phyloP scores from a whole-genome alignment of 2,113 vertebrate genomes.

The Poecile atricapillus region DNA sequence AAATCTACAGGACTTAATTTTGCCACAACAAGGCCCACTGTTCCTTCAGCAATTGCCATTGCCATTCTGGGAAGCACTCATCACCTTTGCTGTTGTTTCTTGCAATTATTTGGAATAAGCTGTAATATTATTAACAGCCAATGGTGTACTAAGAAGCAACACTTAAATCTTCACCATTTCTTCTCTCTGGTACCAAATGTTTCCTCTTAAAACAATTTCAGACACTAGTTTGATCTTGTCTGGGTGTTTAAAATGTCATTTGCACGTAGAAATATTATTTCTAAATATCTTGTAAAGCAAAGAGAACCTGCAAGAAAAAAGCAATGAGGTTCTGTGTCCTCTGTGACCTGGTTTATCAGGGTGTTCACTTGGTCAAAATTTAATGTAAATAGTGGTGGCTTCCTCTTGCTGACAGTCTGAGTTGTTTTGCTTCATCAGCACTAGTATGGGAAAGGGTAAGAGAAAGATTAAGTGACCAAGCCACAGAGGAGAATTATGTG shows the following conservation, averaged over 20 bases:
- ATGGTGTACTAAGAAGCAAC: not conserved
- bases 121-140: not conserved
- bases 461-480: not conserved
- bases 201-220: not conserved
- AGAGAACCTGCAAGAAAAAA: not conserved
- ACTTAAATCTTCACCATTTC: not conserved
- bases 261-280: not conserved
- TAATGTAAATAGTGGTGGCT: conserved; percentile 46
- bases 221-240: not conserved
- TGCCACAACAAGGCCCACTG: not conserved
- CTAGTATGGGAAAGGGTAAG: not conserved
- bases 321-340: not conserved
- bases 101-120: not conserved
- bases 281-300: not conserved
- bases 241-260: not conserved
- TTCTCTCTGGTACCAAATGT: not conserved
- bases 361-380: conserved; percentile 16
- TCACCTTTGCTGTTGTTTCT: not conserved
- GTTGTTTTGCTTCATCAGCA: conserved; percentile 7
- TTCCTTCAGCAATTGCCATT: not conserved
- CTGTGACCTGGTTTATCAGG: conserved; percentile 49
- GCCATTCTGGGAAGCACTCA: not conserved
- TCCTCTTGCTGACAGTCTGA: conserved; percentile 18
- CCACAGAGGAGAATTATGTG: not conserved
- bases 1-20: not conserved